Percentiles rank a stretch among this genome's conserved stretches.
Evolutionary conservation across 64 coral and sea anemone genomes (phyloP).

Genomic region (Porites australiensis): DNA sequence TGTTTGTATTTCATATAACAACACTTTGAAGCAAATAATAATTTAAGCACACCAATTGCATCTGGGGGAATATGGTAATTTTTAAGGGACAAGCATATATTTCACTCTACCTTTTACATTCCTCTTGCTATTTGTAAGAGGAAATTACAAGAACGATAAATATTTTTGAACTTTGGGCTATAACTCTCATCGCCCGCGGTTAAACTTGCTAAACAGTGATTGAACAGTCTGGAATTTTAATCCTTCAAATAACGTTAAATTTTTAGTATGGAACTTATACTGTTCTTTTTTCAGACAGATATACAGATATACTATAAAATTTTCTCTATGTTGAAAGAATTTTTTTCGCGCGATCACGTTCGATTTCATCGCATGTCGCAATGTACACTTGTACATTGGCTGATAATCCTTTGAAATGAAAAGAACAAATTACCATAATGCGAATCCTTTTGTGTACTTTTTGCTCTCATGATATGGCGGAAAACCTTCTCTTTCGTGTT

Average conservation of each 20-base stretch:
- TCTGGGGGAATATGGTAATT: too few relatives aligned
- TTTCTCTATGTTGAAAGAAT: not conserved
- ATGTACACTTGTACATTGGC: not conserved
- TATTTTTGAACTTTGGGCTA: not conserved
- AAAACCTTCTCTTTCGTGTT: not conserved
- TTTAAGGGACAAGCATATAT: too few relatives aligned
- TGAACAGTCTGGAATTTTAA: not conserved
- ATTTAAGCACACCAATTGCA: too few relatives aligned
- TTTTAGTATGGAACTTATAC: not conserved
- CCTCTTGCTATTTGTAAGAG: not conserved
- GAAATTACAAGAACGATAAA: not conserved
- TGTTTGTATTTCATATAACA: too few relatives aligned
- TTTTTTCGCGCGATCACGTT: too few relatives aligned
- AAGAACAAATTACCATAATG: not conserved
- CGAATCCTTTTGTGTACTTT: not conserved
- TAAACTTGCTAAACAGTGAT: not conserved
- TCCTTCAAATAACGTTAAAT: not conserved
- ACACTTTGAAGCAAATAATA: too few relatives aligned
- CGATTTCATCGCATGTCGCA: too few relatives aligned
- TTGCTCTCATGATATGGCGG: not conserved
- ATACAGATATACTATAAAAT: too few relatives aligned
- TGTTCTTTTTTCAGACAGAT: not conserved
- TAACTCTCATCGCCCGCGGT: not conserved
- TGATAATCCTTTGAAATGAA: not conserved
- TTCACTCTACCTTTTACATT: too few relatives aligned